These are phyloP conservation scores for Drosophila sp. DNA, from an alignment of 1,140 invertebrate genomes.

Conservation along the genomic window DNA sequence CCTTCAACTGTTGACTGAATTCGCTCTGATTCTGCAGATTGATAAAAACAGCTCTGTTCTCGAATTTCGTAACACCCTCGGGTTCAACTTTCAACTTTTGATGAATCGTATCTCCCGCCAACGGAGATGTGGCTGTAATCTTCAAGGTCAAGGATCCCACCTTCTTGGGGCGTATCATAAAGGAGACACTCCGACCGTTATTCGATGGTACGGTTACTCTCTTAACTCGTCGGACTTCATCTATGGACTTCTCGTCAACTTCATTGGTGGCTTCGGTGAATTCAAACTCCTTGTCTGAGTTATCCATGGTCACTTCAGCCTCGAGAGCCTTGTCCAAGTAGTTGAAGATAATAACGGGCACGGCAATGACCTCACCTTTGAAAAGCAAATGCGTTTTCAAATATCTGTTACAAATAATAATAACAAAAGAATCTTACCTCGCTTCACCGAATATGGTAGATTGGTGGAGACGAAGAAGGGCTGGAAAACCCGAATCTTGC, in stretches of 20 bases:
- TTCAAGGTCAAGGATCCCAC: slow-evolving; percentile 91
- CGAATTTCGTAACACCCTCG: slow-evolving; percentile 92
- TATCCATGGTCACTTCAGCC: slow-evolving; percentile 93
- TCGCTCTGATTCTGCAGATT: slow-evolving; percentile 87
- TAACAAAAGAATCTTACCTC: slow-evolving; percentile 87
- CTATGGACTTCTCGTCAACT: slow-evolving; percentile 85
- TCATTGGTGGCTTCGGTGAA: slow-evolving; percentile 88
- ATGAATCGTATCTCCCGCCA: slow-evolving; percentile 90
- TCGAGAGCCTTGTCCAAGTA: slow-evolving; percentile 88
- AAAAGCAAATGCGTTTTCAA: background rate
- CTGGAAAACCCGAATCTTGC: slow-evolving; percentile 93
- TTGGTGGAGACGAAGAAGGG: slow-evolving; percentile 93
- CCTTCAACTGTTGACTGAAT: slow-evolving; percentile 86
- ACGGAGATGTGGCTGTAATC: slow-evolving; percentile 88
- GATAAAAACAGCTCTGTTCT: slow-evolving; percentile 90
- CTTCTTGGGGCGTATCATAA: slow-evolving; percentile 91
- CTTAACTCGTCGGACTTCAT: slow-evolving; percentile 88
- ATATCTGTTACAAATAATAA: too few species aligned
- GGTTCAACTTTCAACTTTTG: slow-evolving; percentile 90
- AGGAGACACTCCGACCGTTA: slow-evolving; percentile 90
- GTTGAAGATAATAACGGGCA: slow-evolving; percentile 82
- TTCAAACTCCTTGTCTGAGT: slow-evolving; percentile 91
- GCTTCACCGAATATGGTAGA: slow-evolving; percentile 93
- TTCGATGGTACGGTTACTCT: slow-evolving; percentile 88
- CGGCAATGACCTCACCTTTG: slow-evolving; percentile 76